A percentile compares a stretch with the other conserved stretches of the same genome.
Evolutionary conservation across 2,888 invertebrate species (phyloP).

Genomic region (Euplagia quadripunctaria): DNA sequence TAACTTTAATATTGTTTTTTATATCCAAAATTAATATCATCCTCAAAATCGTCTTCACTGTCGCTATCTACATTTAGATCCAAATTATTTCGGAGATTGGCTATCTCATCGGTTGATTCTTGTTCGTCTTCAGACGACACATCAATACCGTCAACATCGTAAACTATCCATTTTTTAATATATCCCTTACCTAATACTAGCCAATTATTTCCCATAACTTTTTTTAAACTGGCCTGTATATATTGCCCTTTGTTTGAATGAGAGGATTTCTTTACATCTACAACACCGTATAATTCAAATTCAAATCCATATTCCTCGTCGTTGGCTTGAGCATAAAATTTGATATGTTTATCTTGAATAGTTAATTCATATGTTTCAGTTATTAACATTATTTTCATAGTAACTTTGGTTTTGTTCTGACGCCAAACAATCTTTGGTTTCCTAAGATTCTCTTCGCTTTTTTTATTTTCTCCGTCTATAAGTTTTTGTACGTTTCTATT

Average conservation of each 20-base stretch:
- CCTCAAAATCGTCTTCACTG: constrained; percentile 59
- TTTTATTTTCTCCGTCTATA: not conserved
- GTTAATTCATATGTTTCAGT: constrained; percentile 69
- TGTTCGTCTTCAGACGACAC: constrained; percentile 72
- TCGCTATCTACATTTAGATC: constrained; percentile 57
- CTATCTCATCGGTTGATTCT: constrained; percentile 33
- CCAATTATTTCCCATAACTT: constrained; percentile 73
- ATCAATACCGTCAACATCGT: constrained; percentile 73
- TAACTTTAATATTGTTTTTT: constrained; percentile 9
- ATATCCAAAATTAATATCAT: constrained; percentile 31
- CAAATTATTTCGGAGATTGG: constrained; percentile 46
- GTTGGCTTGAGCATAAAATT: constrained; percentile 64
- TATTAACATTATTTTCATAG: constrained; percentile 73
- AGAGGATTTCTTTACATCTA: constrained; percentile 56
- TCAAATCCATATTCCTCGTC: constrained; percentile 72
- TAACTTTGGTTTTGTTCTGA: constrained; percentile 66
- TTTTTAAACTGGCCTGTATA: constrained; percentile 68
- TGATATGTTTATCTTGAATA: constrained; percentile 62
- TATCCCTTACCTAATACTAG: constrained; percentile 63
- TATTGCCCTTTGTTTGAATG: constrained; percentile 78
- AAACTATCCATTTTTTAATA: constrained; percentile 73
- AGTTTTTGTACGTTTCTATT: not conserved
- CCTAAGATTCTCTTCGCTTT: constrained; percentile 34
- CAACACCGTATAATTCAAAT: constrained; percentile 73
- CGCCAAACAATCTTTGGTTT: constrained; percentile 71